Percentiles rank a stretch among this genome's conserved stretches.
Conservation (phyloP, 2,797 vertebrate species). For the Acestrorhynchus altus region DNA sequence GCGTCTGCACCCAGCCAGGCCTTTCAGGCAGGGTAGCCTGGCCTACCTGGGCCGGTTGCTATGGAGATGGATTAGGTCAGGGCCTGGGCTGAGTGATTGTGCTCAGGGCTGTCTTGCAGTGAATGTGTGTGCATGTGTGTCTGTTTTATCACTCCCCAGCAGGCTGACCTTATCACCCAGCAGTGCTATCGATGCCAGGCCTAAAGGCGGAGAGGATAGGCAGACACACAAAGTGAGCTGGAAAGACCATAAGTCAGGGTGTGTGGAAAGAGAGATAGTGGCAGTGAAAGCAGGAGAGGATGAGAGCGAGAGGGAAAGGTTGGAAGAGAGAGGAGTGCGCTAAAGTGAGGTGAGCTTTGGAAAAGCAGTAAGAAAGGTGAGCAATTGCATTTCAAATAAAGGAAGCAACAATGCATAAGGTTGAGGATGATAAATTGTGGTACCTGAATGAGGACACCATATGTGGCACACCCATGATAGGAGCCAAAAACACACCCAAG, state of each 20-base stretch:
- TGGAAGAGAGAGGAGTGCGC: neutral
- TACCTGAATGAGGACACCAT: conserved; percentile 58
- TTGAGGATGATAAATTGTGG: conserved; percentile 50
- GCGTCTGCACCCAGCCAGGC: conserved; percentile 22
- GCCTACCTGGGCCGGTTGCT: conserved; percentile 63
- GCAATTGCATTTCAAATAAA: conserved; percentile 4
- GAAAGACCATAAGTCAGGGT: conserved; percentile 12
- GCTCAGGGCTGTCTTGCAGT: conserved; percentile 52
- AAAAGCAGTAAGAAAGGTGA: neutral
- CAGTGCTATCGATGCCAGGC: conserved; percentile 59
- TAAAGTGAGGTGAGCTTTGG: neutral
- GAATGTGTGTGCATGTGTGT: conserved; percentile 44
- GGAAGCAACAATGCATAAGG: conserved; percentile 3
- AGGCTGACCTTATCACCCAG: conserved; percentile 67
- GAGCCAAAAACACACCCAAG: conserved; percentile 9
- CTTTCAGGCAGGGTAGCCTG: conserved; percentile 21
- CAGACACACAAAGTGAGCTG: conserved; percentile 50
- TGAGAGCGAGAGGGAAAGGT: neutral
- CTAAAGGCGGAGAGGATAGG: conserved; percentile 54
- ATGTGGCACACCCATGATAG: conserved; percentile 43
- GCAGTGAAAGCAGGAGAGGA: conserved; percentile 14
- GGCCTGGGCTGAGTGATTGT: conserved; percentile 65
- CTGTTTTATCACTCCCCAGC: conserved; percentile 71
- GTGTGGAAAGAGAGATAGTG: conserved; percentile 22
- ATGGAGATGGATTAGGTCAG: conserved; percentile 69